Base-by-base conservation (phyloP, 2,888 invertebrate genomes). In the Cancer borealis region DNA sequence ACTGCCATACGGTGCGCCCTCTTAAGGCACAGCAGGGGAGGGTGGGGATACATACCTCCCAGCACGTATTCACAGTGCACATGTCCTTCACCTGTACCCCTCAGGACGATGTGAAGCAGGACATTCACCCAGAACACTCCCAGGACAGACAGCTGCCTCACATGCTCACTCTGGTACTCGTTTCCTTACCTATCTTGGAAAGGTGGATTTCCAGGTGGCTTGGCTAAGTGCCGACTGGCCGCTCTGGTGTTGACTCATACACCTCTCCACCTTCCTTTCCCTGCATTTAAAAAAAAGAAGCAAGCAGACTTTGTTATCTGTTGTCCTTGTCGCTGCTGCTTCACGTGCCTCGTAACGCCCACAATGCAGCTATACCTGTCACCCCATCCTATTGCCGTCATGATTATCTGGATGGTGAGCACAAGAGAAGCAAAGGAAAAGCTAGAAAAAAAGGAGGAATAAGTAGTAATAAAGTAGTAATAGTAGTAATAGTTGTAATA, bases 81-180 rank as follows among this genome's bases (percentile, higher is more conserved):
- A n/a, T 66, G 66, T 66, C 66, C 66, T 66, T 66, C 66, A 66
- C 66, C n/a, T 66, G 66, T 66, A n/a, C n/a, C 66, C 5, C 66
- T 66, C n/a, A n/a, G 3, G 66, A 66, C 66, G 66, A 4, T 66
- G 66, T 66, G 66, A 21, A 66, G 66, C n/a, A 21, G 66, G 66
- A n/a, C 66, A 66, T 66, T 66, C 66, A 66, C 66, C 66, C n/a
- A n/a, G 21, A 6, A 66, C n/a, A 3, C 66, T 17, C 4, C 66
- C 66, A 66, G 66, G 66, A 66, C 66, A 66, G 66, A 66, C 66
- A 0, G n/a, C 6, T 14, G 6, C 4, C n/a, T n/a, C n/a, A n/a
- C n/a, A n/a, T 17, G n/a, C 6, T n/a, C 14, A 66, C 66, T 66
- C 66, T 0, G 66, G 66, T 21, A 8, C 21, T 4, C 66, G n/a